Conservation (phyloP, 2,797 vertebrate species). For the Champsocephalus esox region DNA sequence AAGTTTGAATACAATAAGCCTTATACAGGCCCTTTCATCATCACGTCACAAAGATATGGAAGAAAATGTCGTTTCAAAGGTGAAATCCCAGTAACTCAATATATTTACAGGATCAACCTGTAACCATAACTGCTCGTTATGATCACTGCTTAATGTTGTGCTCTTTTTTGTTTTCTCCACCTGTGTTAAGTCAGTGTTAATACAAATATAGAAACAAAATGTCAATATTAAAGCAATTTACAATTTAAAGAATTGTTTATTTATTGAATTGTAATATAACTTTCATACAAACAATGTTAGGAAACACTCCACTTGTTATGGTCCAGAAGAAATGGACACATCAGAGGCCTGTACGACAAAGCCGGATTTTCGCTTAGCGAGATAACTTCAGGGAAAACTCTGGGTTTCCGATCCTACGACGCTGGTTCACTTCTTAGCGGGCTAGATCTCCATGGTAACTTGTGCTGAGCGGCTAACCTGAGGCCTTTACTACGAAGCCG, state of each 20-base stretch:
- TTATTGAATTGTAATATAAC: background rate
- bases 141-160: background rate
- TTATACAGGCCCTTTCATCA: background rate
- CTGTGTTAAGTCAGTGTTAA: background rate
- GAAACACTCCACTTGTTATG: background rate
- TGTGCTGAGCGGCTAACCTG: no score
- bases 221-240: background rate
- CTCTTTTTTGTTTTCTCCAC: background rate
- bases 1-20: background rate
- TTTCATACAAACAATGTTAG: background rate
- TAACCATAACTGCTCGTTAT: background rate
- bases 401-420: no score
- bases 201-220: background rate
- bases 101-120: conserved; percentile 31
- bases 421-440: no score
- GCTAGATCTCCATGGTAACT: no score
- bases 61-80: background rate
- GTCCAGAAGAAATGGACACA: background rate
- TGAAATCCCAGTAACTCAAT: conserved; percentile 17
- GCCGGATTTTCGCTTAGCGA: no score
- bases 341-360: no score
- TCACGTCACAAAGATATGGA: background rate
- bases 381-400: no score
- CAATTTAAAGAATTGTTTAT: conserved; percentile 6
- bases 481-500: no score